These are phyloP conservation scores for Eremobia ochroleuca DNA, from an alignment of 2,888 invertebrate species.

Conservation along the genomic window DNA sequence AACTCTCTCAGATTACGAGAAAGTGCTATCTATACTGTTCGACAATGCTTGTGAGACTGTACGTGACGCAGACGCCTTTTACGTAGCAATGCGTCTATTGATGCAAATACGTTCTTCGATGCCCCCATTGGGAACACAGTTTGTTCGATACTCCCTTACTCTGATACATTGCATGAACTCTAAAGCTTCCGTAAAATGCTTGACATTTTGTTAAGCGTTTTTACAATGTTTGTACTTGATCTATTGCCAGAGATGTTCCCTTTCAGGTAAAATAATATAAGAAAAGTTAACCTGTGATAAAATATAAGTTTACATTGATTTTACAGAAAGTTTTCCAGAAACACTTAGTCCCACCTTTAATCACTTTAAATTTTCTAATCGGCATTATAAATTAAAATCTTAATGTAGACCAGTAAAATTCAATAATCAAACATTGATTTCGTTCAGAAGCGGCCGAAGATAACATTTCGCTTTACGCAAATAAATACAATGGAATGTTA, in stretches of 20 bases:
- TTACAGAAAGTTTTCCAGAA: background rate
- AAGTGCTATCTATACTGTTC: constrained; percentile 44
- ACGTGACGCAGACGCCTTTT: constrained; percentile 62
- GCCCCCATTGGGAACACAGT: constrained; percentile 60
- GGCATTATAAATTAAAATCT: constrained; percentile 4
- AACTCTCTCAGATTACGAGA: constrained; percentile 38
- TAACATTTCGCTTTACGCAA: constrained; percentile 13
- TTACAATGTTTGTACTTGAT: constrained; percentile 18
- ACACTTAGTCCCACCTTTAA: background rate
- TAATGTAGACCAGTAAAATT: background rate
- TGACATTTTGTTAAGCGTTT: constrained; percentile 29
- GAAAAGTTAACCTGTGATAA: background rate
- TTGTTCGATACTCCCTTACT: constrained; percentile 58
- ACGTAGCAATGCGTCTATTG: constrained; percentile 67
- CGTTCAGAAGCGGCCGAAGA: background rate
- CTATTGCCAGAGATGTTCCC: background rate
- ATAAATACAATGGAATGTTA: constrained; percentile 44
- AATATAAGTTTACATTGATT: background rate
- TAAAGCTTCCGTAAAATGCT: constrained; percentile 46
- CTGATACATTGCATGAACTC: constrained; percentile 56
- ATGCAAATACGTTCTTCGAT: constrained; percentile 69
- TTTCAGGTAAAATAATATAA: background rate
- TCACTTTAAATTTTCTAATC: background rate
- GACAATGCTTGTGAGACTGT: constrained; percentile 44
- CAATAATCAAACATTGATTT: constrained; percentile 5